These are phyloP conservation scores for Nephotettix cincticeps DNA, from an alignment of 1,140 invertebrate genomes.

Conservation along the genomic window DNA sequence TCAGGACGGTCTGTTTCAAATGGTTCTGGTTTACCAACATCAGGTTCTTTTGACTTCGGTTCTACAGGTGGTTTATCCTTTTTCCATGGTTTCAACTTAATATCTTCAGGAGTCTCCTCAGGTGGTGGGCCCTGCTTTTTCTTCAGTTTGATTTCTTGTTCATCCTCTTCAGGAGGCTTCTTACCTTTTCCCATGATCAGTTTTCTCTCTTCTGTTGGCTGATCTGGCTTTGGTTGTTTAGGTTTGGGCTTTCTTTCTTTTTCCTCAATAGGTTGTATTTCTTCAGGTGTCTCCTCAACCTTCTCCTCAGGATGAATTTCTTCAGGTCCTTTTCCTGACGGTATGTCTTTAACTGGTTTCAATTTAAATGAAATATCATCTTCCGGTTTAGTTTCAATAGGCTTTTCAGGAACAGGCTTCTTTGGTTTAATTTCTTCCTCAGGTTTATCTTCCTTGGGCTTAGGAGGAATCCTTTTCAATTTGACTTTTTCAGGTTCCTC, in stretches of 20 bases:
- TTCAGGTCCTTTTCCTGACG: conserved; percentile 38
- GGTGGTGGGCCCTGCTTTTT: conserved; percentile 47
- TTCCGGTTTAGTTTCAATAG: conserved; percentile 40
- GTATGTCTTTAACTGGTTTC: conserved; percentile 38
- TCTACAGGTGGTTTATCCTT: conserved; percentile 32
- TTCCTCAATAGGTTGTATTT: conserved; percentile 36
- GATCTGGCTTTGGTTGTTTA: conserved; percentile 37
- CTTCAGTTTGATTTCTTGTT: conserved; percentile 49
- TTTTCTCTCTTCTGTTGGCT: conserved; percentile 45
- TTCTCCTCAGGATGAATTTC: conserved; percentile 33
- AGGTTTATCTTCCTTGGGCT: conserved; percentile 32
- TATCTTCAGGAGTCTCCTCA: conserved; percentile 40
- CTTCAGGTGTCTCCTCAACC: conserved; percentile 32
- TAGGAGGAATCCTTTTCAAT: conserved; percentile 33
- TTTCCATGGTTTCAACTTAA: conserved; percentile 38
- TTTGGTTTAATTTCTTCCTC: conserved; percentile 39
- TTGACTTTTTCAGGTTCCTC: conserved; percentile 38
- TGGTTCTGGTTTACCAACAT: conserved; percentile 33
- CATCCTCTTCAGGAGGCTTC: conserved; percentile 43
- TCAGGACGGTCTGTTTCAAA: conserved; percentile 33
- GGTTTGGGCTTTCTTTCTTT: conserved; percentile 40
- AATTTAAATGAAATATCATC: conserved; percentile 36
- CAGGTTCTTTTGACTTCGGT: conserved; percentile 21
- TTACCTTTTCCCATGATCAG: conserved; percentile 47
- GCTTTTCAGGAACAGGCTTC: conserved; percentile 39